phyloP scores from a whole-genome alignment of 2,888 invertebrate species.

The Endotricha flammealis region DNA sequence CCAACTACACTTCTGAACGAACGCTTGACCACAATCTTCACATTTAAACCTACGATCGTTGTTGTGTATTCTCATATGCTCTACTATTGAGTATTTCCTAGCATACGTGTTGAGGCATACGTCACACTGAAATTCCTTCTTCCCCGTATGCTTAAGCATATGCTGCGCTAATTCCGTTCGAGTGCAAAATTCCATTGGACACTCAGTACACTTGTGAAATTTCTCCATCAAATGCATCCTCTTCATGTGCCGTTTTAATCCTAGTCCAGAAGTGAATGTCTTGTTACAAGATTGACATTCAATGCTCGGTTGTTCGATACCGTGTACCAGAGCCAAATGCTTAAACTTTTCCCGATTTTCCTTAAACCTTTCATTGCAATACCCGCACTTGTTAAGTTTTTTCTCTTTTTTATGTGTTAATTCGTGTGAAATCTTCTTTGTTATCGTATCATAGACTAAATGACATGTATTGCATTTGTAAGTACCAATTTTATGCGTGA shows the following conservation, averaged over 20 bases:
- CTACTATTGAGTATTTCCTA: conserved; percentile 20
- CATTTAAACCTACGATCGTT: conserved; percentile 30
- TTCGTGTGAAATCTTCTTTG: conserved; percentile 44
- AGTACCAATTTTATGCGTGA: conserved; percentile 24
- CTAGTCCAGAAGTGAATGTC: conserved; percentile 32
- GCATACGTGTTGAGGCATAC: conserved; percentile 30
- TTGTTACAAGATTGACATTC: conserved; percentile 43
- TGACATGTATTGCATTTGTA: conserved; percentile 44
- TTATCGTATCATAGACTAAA: conserved; percentile 47
- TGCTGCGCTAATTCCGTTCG: conserved; percentile 28
- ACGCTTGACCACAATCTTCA: conserved; percentile 22
- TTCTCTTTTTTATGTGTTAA: conserved; percentile 37
- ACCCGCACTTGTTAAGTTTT: conserved; percentile 34
- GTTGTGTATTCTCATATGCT: conserved; percentile 34
- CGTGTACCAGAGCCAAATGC: conserved; percentile 39
- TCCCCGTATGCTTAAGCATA: conserved; percentile 38
- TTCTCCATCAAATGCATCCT: conserved; percentile 41
- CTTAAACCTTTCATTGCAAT: conserved; percentile 39
- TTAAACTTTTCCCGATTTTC: conserved; percentile 33
- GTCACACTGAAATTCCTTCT: conserved; percentile 23
- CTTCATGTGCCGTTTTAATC: conserved; percentile 32
- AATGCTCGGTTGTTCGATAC: conserved; percentile 23
- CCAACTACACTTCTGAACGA: conserved; percentile 24
- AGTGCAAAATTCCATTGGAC: conserved; percentile 47
- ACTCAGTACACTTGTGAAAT: conserved; percentile 48